Percentiles rank a stretch among this genome's conserved stretches.
Conservation (phyloP, 2,797 vertebrate genomes). For the Schizothorax lantsangensis region DNA sequence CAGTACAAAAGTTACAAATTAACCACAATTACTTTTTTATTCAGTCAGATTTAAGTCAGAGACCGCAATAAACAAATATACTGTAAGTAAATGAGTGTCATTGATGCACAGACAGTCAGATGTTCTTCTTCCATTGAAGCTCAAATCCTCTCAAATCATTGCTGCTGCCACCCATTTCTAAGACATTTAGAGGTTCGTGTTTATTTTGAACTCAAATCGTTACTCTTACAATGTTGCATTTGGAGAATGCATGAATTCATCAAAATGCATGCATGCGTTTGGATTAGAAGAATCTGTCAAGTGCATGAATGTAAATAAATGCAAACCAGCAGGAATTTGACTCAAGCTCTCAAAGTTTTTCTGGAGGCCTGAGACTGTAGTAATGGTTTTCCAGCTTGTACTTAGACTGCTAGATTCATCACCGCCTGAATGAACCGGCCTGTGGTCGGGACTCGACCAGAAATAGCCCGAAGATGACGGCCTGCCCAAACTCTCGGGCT, state of each 20-base stretch:
- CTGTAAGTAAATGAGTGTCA: not conserved
- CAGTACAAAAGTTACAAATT: too few relatives aligned
- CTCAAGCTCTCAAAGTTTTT: not conserved
- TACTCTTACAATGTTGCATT: not conserved
- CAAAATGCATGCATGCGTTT: not conserved
- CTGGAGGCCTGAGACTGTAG: not conserved
- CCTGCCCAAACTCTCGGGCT: conserved; percentile 53
- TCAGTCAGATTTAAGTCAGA: too few relatives aligned
- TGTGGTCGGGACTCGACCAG: conserved; percentile 40
- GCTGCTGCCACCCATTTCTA: not conserved
- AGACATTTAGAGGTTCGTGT: too few relatives aligned
- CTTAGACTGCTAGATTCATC: conserved; percentile 57
- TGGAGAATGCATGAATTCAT: not conserved
- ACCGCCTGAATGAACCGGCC: conserved; percentile 53
- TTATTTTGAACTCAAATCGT: not conserved
- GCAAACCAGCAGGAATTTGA: not conserved
- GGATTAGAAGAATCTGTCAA: not conserved
- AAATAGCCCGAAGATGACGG: conserved; percentile 63
- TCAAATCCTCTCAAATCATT: not conserved
- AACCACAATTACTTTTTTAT: too few relatives aligned
- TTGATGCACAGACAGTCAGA: not conserved
- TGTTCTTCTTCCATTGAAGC: not conserved
- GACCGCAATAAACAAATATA: not conserved
- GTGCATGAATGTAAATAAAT: not conserved
- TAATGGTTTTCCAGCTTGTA: conserved; percentile 32